Evolutionary conservation across 2,113 vertebrate genomes (phyloP), one percentile per base, ranked within the genome.

Genomic region (Castor canadensis): DNA sequence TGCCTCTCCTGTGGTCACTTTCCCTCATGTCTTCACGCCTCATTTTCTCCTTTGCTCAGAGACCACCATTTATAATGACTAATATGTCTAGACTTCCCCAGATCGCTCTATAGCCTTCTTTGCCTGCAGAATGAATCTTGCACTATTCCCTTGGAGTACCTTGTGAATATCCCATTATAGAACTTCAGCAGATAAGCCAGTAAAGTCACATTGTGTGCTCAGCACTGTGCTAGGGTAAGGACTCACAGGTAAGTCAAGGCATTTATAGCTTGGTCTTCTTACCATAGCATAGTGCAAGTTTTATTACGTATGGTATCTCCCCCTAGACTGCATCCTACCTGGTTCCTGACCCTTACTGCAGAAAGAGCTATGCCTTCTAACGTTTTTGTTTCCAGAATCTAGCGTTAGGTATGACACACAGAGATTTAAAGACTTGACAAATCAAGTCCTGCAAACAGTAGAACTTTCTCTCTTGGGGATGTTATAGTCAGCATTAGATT

Each of bases 231-330:
- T 45, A 28, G n/a, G 30, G 56, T 32, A 3, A 1, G 20, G 67
- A 80, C 86, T 67, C 72, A 35, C 13, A 17, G 28, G 38, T 43
- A 30, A 64, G 5, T 72, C 3, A 20, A 26, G n/a, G 35, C 12
- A 10, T 43, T 60, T 71, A 17, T 10, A 72, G 22, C 38, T 20
- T 47, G 40, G 32, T 54, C 54, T 49, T 89, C 26, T 54, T 52
- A 16, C 11, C 32, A 24, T 15, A 22, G 26, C 13, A 4, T 8
- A 30, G 10, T 2, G 3, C 15, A 17, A 24, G 1, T 49, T 28
- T 16, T 22, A 32, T 43, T 20, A 43, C 1, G 1, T 35, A 2
- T 15, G 12, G n/a, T 58, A 6, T 30, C 26, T 67, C 40, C 11
- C 12, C 19, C 77, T 49, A 38, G 38, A 17, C 13, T 11, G 13